These are phyloP conservation scores for Dicyrtomina minuta DNA, from an alignment of 2,888 invertebrate species.

Conservation along the genomic window DNA sequence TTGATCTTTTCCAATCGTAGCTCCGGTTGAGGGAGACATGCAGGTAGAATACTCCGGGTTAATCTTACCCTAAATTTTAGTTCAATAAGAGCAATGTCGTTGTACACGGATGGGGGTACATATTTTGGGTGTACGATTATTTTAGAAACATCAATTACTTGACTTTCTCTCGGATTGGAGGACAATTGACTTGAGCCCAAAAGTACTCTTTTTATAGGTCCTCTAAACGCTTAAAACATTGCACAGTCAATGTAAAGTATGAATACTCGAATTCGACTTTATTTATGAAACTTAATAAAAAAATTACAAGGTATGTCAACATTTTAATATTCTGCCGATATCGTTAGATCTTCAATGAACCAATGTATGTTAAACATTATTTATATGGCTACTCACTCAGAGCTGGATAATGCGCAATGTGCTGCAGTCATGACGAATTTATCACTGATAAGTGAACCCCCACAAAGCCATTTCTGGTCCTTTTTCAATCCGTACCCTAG, in stretches of 20 bases:
- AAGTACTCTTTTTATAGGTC: constrained; percentile 1
- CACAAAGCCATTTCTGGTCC: constrained; percentile 40
- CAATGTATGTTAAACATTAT: too few relatives aligned
- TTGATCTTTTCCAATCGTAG: constrained; percentile 27
- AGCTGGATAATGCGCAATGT: constrained; percentile 30
- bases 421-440: constrained; percentile 40
- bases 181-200: constrained; percentile 30
- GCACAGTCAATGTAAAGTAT: too few relatives aligned
- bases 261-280: too few relatives aligned
- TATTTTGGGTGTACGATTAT: constrained; percentile 47
- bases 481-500: constrained; percentile 34
- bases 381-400: too few relatives aligned
- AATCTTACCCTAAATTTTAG: constrained; percentile 39
- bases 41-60: constrained; percentile 36
- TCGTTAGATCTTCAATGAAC: too few relatives aligned
- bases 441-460: constrained; percentile 40
- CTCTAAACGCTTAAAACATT: too few relatives aligned
- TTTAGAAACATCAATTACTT: constrained; percentile 32
- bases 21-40: constrained; percentile 43
- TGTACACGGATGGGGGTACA: constrained; percentile 42
- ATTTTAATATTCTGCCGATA: too few relatives aligned
- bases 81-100: constrained; percentile 53
- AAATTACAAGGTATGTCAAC: too few relatives aligned
- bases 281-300: too few relatives aligned
- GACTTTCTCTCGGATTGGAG: not conserved